Percentiles rank a stretch among this genome's conserved stretches.
These are phyloP conservation scores for Rutpela maculata DNA, from an alignment of 2,888 invertebrate species.

Conservation along the genomic window DNA sequence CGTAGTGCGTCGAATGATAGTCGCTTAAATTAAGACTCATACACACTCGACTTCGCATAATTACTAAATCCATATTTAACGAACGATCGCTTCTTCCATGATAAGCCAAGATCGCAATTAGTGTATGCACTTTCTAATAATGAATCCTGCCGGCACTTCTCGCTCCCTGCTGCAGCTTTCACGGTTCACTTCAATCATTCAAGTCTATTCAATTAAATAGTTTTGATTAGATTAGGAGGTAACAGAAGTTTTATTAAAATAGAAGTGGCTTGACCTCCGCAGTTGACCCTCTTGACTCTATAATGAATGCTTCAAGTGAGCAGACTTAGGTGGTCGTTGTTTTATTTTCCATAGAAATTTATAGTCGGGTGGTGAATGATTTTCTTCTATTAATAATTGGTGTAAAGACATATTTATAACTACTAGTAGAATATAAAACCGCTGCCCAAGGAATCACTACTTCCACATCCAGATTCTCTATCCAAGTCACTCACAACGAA, in stretches of 20 bases:
- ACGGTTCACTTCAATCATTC: conserved; percentile 14
- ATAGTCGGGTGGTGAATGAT: not conserved
- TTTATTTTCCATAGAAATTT: not conserved
- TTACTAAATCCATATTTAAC: not conserved
- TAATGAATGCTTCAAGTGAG: not conserved
- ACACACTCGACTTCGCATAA: too few relatives aligned
- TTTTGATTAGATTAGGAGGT: conserved; percentile 44
- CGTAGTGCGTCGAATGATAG: too few relatives aligned
- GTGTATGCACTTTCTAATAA: conserved; percentile 1
- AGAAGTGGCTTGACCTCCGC: conserved; percentile 45
- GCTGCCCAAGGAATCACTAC: too few relatives aligned
- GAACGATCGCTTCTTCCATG: not conserved
- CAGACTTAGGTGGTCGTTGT: not conserved
- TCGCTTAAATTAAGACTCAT: too few relatives aligned
- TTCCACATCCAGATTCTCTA: too few relatives aligned
- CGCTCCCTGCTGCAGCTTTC: conserved; percentile 19
- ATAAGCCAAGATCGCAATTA: conserved; percentile 25
- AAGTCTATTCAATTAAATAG: conserved; percentile 35
- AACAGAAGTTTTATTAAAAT: conserved; percentile 42
- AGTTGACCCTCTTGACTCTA: conserved; percentile 41
- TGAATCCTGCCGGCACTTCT: not conserved
- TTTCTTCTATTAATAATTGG: not conserved
- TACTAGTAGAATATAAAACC: too few relatives aligned
- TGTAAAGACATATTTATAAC: too few relatives aligned
- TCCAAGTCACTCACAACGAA: too few relatives aligned